A percentile compares a stretch with the other conserved stretches of the same genome.
Conservation (phyloP, 2,113 vertebrate species). For the Pimephales promelas region DNA sequence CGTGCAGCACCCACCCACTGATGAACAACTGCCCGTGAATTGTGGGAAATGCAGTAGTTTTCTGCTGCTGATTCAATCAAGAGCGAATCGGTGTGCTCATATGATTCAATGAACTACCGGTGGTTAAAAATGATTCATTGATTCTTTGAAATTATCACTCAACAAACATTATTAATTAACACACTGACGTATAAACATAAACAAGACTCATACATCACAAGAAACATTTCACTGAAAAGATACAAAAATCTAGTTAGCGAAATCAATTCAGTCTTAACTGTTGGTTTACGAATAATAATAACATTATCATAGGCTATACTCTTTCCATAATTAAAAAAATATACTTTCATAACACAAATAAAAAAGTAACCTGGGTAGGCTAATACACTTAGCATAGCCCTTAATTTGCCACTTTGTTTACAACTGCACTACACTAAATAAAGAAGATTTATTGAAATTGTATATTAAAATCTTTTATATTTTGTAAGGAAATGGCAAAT, state of each 20-base stretch:
- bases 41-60: slow-evolving; percentile 52
- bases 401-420: neutral
- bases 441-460: too few relatives aligned
- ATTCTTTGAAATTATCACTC: neutral
- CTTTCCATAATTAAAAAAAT: neutral
- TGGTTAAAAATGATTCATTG: neutral
- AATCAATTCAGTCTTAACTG: neutral
- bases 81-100: neutral
- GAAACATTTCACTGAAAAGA: neutral
- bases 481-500: neutral
- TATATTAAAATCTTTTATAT: neutral
- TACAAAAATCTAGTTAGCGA: too few relatives aligned
- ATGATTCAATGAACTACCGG: neutral
- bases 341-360: neutral
- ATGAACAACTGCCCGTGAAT: slow-evolving; percentile 43
- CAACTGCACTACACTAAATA: neutral
- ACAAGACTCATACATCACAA: too few relatives aligned
- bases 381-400: neutral
- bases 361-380: neutral
- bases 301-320: neutral
- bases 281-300: neutral
- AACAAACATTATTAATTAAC: neutral
- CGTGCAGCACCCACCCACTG: slow-evolving; percentile 35
- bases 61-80: neutral
- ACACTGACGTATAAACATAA: too few relatives aligned